phyloP scores from a whole-genome alignment of 2,888 invertebrate species.

The Eristalis arbustorum region DNA sequence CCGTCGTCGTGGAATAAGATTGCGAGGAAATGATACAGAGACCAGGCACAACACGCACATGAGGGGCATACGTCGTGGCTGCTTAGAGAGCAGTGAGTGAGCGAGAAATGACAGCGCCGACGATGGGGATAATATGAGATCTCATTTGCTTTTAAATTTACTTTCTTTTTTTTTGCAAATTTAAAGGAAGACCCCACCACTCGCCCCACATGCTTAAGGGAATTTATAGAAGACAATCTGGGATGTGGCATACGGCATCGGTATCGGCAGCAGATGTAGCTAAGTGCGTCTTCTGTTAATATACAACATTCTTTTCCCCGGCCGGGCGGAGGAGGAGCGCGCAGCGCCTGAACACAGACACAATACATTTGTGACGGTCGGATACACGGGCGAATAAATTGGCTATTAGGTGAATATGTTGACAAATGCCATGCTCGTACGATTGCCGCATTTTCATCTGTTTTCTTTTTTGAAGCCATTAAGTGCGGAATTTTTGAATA shows the following conservation, averaged over 20 bases:
- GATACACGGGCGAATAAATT: slow-evolving; percentile 35
- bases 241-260: slow-evolving; percentile 4
- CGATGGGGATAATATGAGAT: slow-evolving; percentile 34
- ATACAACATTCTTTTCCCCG: slow-evolving; percentile 10
- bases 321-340: neutral
- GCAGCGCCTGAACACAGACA: neutral
- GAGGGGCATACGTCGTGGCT: neutral
- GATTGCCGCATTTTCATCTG: neutral
- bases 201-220: slow-evolving; percentile 17
- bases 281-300: slow-evolving; percentile 35
- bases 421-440: neutral
- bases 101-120: neutral
- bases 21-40: too few species aligned
- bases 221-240: slow-evolving; percentile 64
- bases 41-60: neutral
- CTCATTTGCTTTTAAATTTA: slow-evolving; percentile 57
- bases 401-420: slow-evolving; percentile 59
- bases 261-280: slow-evolving; percentile 59
- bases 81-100: neutral
- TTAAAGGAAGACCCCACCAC: neutral
- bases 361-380: slow-evolving; percentile 18
- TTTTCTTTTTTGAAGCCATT: neutral
- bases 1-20: too few species aligned
- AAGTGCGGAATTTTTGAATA: slow-evolving; percentile 26
- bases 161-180: neutral